phyloP scores from a whole-genome alignment of 1,140 invertebrate genomes.

The Solenopsis fugax region DNA sequence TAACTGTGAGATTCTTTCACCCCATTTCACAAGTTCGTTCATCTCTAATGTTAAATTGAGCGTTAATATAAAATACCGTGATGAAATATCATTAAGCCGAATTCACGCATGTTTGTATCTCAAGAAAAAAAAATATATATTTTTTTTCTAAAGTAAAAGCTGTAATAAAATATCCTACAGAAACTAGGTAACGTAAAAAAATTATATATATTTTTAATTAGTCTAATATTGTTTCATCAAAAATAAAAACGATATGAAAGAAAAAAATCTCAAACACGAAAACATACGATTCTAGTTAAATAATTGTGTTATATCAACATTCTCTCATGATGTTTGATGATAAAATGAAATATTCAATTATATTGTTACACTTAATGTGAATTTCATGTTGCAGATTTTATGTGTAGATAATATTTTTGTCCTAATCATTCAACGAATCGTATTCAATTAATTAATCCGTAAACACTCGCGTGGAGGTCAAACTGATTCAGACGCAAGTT shows the following conservation, averaged over 20 bases:
- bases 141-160: neutral
- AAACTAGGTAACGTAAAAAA: neutral
- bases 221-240: too few species aligned
- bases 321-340: neutral
- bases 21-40: neutral
- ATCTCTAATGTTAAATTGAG: neutral
- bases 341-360: neutral
- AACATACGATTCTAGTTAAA: neutral
- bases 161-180: neutral
- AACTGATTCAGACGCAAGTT: too few species aligned
- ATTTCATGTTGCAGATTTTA: slow-evolving; percentile 12
- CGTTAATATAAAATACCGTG: neutral
- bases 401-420: neutral
- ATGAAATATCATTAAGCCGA: neutral
- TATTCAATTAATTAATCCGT: neutral
- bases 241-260: neutral
- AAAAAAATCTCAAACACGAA: neutral
- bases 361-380: neutral
- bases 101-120: neutral
- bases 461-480: too few species aligned
- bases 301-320: neutral
- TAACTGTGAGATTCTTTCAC: slow-evolving; percentile 1
- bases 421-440: slow-evolving; percentile 4
- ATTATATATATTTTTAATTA: too few species aligned
- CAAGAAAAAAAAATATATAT: neutral